These are phyloP conservation scores for Beris morrisii DNA, from an alignment of 2,888 invertebrate genomes.

Conservation along the genomic window DNA sequence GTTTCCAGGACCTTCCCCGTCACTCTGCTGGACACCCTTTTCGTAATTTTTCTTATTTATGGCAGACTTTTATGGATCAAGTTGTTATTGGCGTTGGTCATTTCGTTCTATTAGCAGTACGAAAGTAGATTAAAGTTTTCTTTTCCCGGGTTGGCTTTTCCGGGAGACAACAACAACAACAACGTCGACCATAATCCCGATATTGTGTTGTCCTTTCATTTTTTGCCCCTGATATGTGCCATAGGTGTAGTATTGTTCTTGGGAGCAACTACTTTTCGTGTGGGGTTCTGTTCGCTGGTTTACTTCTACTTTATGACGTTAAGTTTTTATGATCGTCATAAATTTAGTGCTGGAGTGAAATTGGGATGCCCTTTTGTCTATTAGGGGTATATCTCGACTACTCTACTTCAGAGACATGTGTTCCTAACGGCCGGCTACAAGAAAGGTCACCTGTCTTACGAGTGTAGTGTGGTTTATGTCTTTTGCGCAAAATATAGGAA, in stretches of 20 bases:
- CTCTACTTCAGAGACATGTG: conserved; percentile 10
- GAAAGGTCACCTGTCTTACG: conserved; percentile 12
- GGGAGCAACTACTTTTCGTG: neutral
- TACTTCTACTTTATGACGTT: conserved; percentile 29
- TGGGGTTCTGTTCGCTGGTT: neutral
- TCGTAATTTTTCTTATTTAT: conserved; percentile 38
- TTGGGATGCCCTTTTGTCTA: conserved; percentile 24
- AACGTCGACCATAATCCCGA: too few relatives aligned
- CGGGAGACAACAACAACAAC: too few relatives aligned
- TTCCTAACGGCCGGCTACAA: conserved; percentile 7
- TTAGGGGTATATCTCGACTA: neutral
- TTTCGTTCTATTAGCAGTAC: conserved; percentile 35
- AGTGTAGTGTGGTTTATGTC: too few relatives aligned
- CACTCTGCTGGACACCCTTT: conserved; percentile 29
- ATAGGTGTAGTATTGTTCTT: neutral
- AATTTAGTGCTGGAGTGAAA: conserved; percentile 28
- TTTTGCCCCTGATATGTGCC: neutral
- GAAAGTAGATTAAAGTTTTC: conserved; percentile 35
- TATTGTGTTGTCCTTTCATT: neutral
- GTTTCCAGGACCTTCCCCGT: conserved; percentile 1
- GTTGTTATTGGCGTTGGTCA: conserved; percentile 35
- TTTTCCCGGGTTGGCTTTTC: neutral
- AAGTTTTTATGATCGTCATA: conserved; percentile 33
- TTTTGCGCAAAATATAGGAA: too few relatives aligned
- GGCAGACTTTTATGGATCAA: conserved; percentile 37